These are phyloP conservation scores for Aegithalos caudatus DNA, from an alignment of 2,113 vertebrate species.

Conservation along the genomic window DNA sequence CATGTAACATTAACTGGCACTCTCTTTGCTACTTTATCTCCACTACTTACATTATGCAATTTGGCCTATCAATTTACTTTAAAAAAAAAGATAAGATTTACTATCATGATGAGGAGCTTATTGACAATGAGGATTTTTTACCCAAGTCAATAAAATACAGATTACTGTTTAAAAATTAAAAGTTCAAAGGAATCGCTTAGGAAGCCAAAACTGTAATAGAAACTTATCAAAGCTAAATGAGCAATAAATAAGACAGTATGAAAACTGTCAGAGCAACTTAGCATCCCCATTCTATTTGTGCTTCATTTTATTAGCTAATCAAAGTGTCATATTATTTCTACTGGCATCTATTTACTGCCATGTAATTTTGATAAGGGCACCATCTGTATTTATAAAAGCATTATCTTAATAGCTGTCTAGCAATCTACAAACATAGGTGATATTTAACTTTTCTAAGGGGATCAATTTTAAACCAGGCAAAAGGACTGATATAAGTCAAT, in stretches of 20 bases:
- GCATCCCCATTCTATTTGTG: conserved; percentile 58
- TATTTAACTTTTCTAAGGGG: conserved; percentile 81
- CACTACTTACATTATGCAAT: not conserved
- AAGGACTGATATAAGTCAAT: conserved; percentile 73
- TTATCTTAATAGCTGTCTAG: conserved; percentile 80
- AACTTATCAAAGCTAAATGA: conserved; percentile 69
- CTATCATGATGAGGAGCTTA: conserved; percentile 41
- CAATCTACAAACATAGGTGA: conserved; percentile 78
- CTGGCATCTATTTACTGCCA: conserved; percentile 76
- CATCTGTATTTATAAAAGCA: conserved; percentile 85
- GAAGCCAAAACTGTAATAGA: conserved; percentile 58
- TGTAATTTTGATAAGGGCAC: conserved; percentile 80
- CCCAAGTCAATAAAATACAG: conserved; percentile 55
- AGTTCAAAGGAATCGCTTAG: conserved; percentile 59
- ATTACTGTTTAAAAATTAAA: conserved; percentile 64
- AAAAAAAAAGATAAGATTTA: conserved; percentile 29
- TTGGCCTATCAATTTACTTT: conserved; percentile 14
- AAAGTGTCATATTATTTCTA: conserved; percentile 72
- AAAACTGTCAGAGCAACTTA: conserved; percentile 67
- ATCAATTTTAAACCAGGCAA: conserved; percentile 76
- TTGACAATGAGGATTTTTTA: conserved; percentile 48
- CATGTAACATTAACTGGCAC: conserved; percentile 12
- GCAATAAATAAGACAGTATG: conserved; percentile 68
- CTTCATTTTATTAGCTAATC: conserved; percentile 76
- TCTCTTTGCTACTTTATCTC: conserved; percentile 5